A percentile compares a stretch with the other conserved stretches of the same genome.
These are phyloP conservation scores for Dryococelus australis DNA, from an alignment of 2,888 invertebrate genomes.

Conservation along the genomic window DNA sequence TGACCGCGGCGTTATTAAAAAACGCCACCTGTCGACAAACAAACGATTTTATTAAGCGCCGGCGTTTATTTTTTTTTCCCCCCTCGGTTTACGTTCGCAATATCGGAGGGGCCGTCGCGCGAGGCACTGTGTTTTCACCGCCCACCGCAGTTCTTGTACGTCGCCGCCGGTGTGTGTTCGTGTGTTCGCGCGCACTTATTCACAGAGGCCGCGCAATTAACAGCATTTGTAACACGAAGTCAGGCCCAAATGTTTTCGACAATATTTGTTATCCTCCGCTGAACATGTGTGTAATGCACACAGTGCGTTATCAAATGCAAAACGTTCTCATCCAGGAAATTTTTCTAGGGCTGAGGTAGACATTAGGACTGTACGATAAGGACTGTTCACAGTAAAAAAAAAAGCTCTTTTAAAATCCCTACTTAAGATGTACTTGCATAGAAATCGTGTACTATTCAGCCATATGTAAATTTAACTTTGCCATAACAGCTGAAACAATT, in stretches of 20 bases:
- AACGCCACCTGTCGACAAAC: slow-evolving; percentile 16
- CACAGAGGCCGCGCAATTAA: neutral
- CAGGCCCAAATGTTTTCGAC: neutral
- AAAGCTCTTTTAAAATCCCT: too few species aligned
- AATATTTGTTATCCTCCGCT: neutral
- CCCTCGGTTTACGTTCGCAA: neutral
- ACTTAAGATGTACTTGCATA: too few species aligned
- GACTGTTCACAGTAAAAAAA: too few species aligned
- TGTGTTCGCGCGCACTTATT: neutral
- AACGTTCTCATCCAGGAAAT: too few species aligned
- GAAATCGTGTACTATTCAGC: too few species aligned
- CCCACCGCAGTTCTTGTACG: neutral
- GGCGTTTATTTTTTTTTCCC: neutral
- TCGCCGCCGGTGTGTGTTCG: neutral
- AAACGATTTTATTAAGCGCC: slow-evolving; percentile 5
- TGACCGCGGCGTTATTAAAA: neutral
- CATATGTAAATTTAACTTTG: too few species aligned
- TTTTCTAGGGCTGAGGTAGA: too few species aligned
- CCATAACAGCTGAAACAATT: too few species aligned
- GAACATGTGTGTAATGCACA: neutral
- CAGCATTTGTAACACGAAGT: neutral
- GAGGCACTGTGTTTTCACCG: neutral
- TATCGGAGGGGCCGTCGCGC: neutral
- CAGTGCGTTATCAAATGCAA: neutral
- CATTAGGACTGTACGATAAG: too few species aligned